Base-by-base conservation (phyloP, 2,888 invertebrate species). In the Callosobruchus maculatus region DNA sequence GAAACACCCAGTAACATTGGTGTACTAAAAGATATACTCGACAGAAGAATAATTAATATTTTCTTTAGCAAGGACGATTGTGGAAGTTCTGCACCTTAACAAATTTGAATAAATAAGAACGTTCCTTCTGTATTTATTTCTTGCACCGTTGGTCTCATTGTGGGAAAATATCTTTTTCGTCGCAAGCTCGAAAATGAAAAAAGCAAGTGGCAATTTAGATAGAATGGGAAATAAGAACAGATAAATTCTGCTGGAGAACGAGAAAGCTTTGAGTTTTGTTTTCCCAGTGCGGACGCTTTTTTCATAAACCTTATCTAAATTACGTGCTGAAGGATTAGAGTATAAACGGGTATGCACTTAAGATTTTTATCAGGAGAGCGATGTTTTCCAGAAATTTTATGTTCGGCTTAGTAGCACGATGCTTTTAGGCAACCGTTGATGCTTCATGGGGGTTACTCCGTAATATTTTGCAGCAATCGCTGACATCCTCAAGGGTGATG, bases 181-280 rank as follows among this genome's bases (percentile, higher is more conserved):
- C 49, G 1, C 13, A 49, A 49, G 49, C 49, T 70, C 70, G 22
- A 74, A 76, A 74, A 74, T 72, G 70, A 69, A 71, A 70, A 74
- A 74, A 31, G 22, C 70, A 21, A 31, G 70, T 68, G 66, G 74
- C 72, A 74, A 72, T 76, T 76, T 71, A 74, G 75, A 72, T 76
- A 74, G 72, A 71, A 74, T 72, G 71, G 68, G 70, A 73, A 75
- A 75, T 71, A 74, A 70, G 74, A 26, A 66, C 67, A 67, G 71
- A 74, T 71, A 74, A 74, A 74, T 71, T 71, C 71, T 71, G 69
- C 69, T 31, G 74, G 69, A 71, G 68, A 74, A 69, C 69, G 74
- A 67, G 66, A 31, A 20, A 26, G 21, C 68, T 71, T 70, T 74
- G 69, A 71, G 68, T 71, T 74, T 70, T 22, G 22, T 70, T 70